Base-by-base conservation (phyloP, 2,888 invertebrate genomes). In the Hanleya hanleyi region DNA sequence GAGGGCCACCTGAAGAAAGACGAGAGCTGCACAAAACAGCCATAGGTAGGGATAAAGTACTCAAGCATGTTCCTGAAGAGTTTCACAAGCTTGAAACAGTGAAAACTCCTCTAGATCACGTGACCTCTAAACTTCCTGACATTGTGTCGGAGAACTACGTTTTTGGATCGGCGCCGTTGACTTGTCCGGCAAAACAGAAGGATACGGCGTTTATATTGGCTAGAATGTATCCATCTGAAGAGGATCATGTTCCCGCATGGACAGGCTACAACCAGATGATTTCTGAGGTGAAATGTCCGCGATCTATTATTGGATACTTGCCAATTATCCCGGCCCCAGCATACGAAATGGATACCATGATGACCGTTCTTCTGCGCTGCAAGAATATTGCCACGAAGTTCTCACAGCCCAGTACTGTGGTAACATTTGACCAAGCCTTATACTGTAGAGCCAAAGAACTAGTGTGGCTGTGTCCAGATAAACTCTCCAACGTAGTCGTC, bases 311-410 rank as follows among this genome's bases (percentile, higher is more conserved):
- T 18, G 70, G 70, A 6, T 41, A 67, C 26, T 35, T 74, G 64
- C 71, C 75, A 4, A 38, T 74, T 47, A 72, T 74, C 9, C 38
- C 38, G 15, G 71, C 68, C 18, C 74, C 71, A 18, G 74, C 74
- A 32, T 62, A 71, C 51, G 68, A 74, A 1, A 29, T 57, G 26
- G 74, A 73, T 33, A 74, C 74, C 12, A 6, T 74, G 50, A 49
- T 47, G 35, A 71, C 74, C 4, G 74, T 74, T 15, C 29, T 71
- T 6, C 4, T 12, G n/a, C 12, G 67, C 22, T 22, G n/a, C 37
- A 33, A 29, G 15, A 6, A 69, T 38, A 67, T 71, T 68, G 18
- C 50, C 7, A 22, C 26, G 38, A 12, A 6, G 4, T 33, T 62
- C n/a, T 12, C 18, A 5, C 67, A 73, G 12, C 1, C 9, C 26